These are phyloP conservation scores for Takifugu rubripes DNA, from an alignment of 2,797 vertebrate species.

Conservation along the genomic window DNA sequence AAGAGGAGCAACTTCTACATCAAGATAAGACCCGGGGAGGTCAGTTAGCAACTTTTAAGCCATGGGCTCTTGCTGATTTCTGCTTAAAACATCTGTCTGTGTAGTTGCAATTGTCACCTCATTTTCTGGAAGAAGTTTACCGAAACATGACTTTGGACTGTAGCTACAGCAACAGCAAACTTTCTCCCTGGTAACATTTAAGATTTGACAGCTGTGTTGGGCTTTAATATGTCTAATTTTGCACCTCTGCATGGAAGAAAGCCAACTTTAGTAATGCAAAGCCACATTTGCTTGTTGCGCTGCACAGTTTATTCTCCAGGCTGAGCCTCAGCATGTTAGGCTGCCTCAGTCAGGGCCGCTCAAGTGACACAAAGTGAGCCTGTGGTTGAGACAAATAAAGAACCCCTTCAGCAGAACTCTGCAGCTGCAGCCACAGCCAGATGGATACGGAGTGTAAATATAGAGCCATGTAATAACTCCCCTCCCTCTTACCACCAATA, in stretches of 20 bases:
- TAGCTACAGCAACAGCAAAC: too few relatives aligned
- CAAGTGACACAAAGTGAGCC: constrained; percentile 65
- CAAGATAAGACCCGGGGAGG: constrained; percentile 98
- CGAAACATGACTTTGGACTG: too few relatives aligned
- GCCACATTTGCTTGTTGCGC: constrained; percentile 18
- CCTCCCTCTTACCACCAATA: constrained; percentile 26
- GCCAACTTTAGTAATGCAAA: background rate
- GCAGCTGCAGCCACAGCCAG: constrained; percentile 64
- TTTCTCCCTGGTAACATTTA: too few relatives aligned
- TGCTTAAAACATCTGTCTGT: too few relatives aligned
- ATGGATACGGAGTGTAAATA: constrained; percentile 62
- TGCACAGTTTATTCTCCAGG: constrained; percentile 45
- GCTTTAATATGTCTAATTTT: too few relatives aligned
- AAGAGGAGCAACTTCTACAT: constrained; percentile 99
- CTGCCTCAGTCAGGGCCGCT: constrained; percentile 50
- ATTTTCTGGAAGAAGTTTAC: too few relatives aligned
- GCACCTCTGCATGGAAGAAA: background rate
- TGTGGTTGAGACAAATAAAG: constrained; percentile 70
- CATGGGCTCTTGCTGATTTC: too few relatives aligned
- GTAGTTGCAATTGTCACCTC: too few relatives aligned
- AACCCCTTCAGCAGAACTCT: constrained; percentile 60
- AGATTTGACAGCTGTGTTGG: too few relatives aligned
- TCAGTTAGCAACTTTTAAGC: constrained; percentile 40
- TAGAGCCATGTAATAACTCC: constrained; percentile 55
- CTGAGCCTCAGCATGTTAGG: constrained; percentile 54